Conservation (phyloP, 2,113 vertebrate genomes). For the Octodon degus region DNA sequence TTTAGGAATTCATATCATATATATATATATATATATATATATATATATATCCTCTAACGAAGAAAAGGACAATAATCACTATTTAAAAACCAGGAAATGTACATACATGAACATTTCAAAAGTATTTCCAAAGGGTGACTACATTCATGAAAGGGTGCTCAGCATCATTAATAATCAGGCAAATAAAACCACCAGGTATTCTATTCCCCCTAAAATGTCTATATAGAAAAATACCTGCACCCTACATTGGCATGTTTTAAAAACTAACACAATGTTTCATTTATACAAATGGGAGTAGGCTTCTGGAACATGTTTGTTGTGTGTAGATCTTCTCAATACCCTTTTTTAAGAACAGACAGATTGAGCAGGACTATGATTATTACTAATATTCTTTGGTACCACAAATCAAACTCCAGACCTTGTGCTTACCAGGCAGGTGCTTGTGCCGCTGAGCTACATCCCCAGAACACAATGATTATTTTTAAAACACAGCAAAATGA, state of each 20-base stretch:
- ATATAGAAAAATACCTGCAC: not conserved
- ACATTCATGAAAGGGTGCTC: not conserved
- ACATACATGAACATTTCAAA: not conserved
- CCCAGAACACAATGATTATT: not conserved
- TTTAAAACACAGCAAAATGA: not conserved
- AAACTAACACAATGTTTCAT: no score
- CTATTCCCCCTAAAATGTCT: not conserved
- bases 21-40: not conserved
- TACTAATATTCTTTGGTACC: not conserved
- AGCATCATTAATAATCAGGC: not conserved
- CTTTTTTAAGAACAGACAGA: not conserved
- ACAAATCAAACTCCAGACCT: no score
- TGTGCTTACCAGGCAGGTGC: no score
- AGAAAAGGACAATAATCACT: not conserved
- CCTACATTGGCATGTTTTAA: not conserved
- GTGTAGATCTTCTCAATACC: not conserved
- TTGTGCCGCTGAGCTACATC: no score
- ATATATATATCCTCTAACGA: not conserved
- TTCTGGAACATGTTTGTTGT: not conserved
- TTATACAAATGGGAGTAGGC: not conserved
- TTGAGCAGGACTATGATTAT: not conserved
- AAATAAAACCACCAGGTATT: not conserved
- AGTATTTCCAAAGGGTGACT: not conserved
- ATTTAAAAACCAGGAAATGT: not conserved
- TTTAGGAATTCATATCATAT: no score